Percentiles rank a stretch among this genome's conserved stretches.
phyloP scores from a whole-genome alignment of 1,140 invertebrate genomes.

The Lepidurus apus region DNA sequence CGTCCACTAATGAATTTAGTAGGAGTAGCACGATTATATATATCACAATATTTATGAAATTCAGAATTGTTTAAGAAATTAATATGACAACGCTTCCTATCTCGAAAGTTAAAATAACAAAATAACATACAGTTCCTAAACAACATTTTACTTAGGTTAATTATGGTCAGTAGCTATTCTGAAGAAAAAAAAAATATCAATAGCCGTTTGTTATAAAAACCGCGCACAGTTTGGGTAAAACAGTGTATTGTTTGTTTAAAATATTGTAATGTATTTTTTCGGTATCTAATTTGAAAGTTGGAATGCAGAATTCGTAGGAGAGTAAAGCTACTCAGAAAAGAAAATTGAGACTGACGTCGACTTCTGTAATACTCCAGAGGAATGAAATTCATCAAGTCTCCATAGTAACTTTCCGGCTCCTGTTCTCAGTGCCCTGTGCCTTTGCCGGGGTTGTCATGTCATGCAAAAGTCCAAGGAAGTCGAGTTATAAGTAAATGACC shows the following conservation, averaged over 20 bases:
- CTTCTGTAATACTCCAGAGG: not conserved
- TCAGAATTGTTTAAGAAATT: too few species aligned
- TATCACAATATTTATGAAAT: too few species aligned
- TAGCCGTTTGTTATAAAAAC: not conserved
- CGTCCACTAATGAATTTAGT: too few species aligned
- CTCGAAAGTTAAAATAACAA: too few species aligned
- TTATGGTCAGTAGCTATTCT: too few species aligned
- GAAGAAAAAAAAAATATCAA: too few species aligned
- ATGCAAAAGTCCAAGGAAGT: conserved; percentile 19
- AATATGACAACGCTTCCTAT: too few species aligned
- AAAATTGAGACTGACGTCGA: conserved; percentile 13
- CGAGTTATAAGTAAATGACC: conserved; percentile 18
- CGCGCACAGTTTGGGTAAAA: not conserved
- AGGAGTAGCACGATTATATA: too few species aligned
- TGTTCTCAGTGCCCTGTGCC: not conserved
- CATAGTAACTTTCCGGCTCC: conserved; percentile 3
- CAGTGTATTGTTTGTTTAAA: not conserved
- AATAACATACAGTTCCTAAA: too few species aligned
- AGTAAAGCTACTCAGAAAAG: not conserved
- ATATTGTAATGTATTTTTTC: not conserved
- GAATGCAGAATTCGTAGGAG: not conserved
- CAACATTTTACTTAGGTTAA: too few species aligned
- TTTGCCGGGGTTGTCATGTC: not conserved
- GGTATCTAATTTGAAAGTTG: not conserved
- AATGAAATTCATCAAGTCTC: conserved; percentile 22